Percentiles rank a stretch among this genome's conserved stretches.
Evolutionary conservation across 1,140 invertebrate genomes (phyloP).

Genomic region (Drosophila leontia): DNA sequence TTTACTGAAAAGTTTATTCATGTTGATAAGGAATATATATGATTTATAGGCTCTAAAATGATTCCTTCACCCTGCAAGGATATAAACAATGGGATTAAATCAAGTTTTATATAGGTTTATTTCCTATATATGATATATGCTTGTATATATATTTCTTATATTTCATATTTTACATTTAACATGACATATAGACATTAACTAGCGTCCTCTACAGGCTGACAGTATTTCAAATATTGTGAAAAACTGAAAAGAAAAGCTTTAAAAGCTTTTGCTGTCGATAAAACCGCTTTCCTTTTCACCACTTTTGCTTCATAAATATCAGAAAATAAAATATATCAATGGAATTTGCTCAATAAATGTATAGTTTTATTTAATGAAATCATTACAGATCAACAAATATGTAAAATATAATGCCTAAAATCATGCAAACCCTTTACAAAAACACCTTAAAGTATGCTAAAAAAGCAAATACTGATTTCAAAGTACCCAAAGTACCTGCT

Average conservation of each 20-base stretch:
- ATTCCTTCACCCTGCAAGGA: background rate
- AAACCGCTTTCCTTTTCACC: too few species aligned
- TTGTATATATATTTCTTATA: background rate
- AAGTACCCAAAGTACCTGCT: background rate
- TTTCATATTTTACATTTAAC: background rate
- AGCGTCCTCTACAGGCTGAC: constrained; percentile 1
- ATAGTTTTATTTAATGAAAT: background rate
- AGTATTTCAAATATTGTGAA: background rate
- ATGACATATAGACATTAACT: background rate
- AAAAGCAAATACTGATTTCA: background rate
- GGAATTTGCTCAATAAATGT: too few species aligned
- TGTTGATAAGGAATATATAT: background rate
- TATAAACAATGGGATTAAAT: background rate
- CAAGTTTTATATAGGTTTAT: too few species aligned
- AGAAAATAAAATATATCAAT: background rate
- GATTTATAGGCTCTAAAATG: background rate
- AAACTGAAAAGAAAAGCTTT: constrained; percentile 2
- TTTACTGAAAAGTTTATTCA: background rate
- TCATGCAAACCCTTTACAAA: background rate
- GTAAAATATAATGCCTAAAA: background rate
- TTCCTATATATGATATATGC: background rate
- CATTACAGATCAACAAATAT: background rate
- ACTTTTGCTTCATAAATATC: background rate
- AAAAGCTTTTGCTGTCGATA: constrained; percentile 3
- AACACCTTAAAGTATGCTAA: constrained; percentile 33